A percentile compares a stretch with the other conserved stretches of the same genome.
Conservation (phyloP, 2,113 vertebrate genomes). For the Ceuthmochares aereus region DNA sequence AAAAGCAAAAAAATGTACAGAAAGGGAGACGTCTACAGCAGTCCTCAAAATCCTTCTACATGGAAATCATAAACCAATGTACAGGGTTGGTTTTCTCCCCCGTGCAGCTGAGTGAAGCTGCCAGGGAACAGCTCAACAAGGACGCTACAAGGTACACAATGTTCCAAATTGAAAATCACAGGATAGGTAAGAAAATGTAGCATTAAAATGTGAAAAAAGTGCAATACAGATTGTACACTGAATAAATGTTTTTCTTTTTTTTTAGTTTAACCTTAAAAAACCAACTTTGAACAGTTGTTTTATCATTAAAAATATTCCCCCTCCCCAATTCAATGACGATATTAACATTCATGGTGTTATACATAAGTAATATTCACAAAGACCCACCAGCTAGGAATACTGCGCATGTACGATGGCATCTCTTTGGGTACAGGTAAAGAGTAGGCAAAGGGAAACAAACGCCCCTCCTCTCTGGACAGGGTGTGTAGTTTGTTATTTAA, state of each 20-base stretch:
- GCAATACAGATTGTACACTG: slow-evolving; percentile 92
- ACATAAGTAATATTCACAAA: slow-evolving; percentile 83
- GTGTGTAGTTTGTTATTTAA: neutral
- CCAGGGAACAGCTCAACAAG: slow-evolving; percentile 78
- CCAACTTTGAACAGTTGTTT: slow-evolving; percentile 80
- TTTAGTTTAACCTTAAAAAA: slow-evolving; percentile 75
- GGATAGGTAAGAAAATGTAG: slow-evolving; percentile 91
- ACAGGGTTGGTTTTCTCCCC: slow-evolving; percentile 60
- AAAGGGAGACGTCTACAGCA: slow-evolving; percentile 84
- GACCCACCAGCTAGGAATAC: slow-evolving; percentile 80
- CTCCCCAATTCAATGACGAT: slow-evolving; percentile 80
- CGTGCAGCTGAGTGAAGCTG: slow-evolving; percentile 78
- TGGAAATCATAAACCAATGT: slow-evolving; percentile 74
- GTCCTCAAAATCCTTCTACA: slow-evolving; percentile 77
- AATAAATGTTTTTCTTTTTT: slow-evolving; percentile 77
- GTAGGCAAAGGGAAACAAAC: slow-evolving; percentile 66
- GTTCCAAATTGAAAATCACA: slow-evolving; percentile 89
- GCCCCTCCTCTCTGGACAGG: slow-evolving; percentile 40
- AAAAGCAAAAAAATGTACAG: slow-evolving; percentile 95
- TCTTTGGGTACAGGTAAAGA: slow-evolving; percentile 88
- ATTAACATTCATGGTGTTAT: slow-evolving; percentile 86
- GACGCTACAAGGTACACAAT: slow-evolving; percentile 89
- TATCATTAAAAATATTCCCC: slow-evolving; percentile 83
- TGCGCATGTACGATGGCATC: slow-evolving; percentile 73
- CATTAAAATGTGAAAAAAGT: slow-evolving; percentile 92